These are phyloP conservation scores for Standfussiana lucernea DNA, from an alignment of 2,888 invertebrate species.

Conservation along the genomic window DNA sequence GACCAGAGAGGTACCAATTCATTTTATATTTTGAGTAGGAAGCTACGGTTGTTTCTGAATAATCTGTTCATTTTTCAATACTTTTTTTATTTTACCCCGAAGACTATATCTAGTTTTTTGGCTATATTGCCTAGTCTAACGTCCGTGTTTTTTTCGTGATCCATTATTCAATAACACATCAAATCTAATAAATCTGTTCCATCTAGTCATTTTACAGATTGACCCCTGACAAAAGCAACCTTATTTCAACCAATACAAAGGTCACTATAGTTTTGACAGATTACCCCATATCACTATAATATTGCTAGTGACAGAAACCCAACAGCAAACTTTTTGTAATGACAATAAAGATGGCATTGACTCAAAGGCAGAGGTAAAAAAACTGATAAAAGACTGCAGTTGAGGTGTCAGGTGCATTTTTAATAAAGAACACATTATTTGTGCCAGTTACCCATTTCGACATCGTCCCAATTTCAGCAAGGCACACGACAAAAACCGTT, in stretches of 20 bases:
- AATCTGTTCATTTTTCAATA: background rate
- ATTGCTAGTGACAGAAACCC: background rate
- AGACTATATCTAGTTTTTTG: too few species aligned
- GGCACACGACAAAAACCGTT: conserved; percentile 23
- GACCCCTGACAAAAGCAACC: background rate
- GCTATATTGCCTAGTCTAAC: too few species aligned
- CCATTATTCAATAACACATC: background rate
- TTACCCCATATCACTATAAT: too few species aligned
- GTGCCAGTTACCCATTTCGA: conserved; percentile 41
- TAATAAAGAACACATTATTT: background rate
- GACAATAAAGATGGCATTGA: background rate
- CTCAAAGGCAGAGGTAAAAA: background rate
- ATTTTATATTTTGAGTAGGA: background rate
- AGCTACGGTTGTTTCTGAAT: background rate
- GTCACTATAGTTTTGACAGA: background rate
- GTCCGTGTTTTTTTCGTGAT: too few species aligned
- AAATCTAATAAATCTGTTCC: background rate
- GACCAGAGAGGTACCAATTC: background rate
- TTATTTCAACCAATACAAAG: background rate
- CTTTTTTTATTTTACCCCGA: too few species aligned
- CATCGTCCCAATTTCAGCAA: conserved; percentile 39
- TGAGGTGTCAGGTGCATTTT: background rate
- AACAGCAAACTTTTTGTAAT: background rate
- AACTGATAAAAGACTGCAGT: background rate
- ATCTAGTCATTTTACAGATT: background rate